A percentile compares a stretch with the other conserved stretches of the same genome.
These are phyloP conservation scores for Chelon auratus DNA, from an alignment of 2,797 vertebrate genomes.

Conservation along the genomic window DNA sequence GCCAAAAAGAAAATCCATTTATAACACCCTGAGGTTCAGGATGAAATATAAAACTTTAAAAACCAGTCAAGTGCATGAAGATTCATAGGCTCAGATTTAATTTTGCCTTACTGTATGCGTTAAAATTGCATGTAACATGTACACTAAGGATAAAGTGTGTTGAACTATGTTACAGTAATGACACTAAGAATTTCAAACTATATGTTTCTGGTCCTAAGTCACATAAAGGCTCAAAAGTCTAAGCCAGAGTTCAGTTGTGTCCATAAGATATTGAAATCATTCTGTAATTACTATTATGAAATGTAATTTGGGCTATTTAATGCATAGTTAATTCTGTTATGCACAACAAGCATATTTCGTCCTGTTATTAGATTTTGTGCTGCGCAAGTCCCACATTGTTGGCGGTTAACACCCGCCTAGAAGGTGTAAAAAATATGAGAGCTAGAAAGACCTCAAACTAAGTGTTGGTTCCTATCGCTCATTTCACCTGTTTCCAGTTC, in stretches of 20 bases:
- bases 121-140: conserved; percentile 2
- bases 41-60: not conserved
- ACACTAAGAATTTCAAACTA: conserved; percentile 1
- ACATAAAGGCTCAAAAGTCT: not conserved
- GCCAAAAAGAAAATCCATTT: not conserved
- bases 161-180: not conserved
- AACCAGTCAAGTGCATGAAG: not conserved
- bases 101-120: not conserved
- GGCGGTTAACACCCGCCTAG: not conserved
- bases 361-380: conserved; percentile 10
- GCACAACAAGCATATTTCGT: conserved; percentile 3
- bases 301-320: conserved; percentile 30
- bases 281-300: conserved; percentile 11
- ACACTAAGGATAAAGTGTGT: not conserved
- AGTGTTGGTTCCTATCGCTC: not conserved
- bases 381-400: conserved; percentile 11
- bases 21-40: too few relatives aligned
- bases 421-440: not conserved
- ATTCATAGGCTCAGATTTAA: conserved; percentile 1
- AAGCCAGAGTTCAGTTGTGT: conserved; percentile 19
- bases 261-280: conserved; percentile 7
- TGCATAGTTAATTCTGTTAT: conserved; percentile 11
- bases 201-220: conserved; percentile 6
- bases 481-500: conserved; percentile 1
- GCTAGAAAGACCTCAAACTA: not conserved